Percentiles rank a stretch among this genome's conserved stretches.
phyloP scores from a whole-genome alignment of 2,888 invertebrate genomes.

The Idaea aversata region DNA sequence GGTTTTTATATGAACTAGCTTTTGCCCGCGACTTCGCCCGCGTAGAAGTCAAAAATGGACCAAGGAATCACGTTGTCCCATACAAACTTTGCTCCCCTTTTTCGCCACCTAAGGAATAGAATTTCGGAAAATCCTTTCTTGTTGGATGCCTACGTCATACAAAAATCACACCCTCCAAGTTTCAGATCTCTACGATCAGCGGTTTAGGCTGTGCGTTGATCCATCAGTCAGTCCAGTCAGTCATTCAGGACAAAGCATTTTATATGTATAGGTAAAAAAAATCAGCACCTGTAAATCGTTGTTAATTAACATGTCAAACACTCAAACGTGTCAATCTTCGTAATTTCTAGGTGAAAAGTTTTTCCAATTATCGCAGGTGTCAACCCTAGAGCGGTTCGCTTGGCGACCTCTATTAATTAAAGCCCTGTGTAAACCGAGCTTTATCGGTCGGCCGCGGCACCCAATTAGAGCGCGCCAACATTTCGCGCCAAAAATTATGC shows the following conservation, averaged over 20 bases:
- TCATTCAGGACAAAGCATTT: too few species aligned
- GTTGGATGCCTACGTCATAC: too few species aligned
- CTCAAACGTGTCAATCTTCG: conserved; percentile 1
- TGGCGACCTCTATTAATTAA: conserved; percentile 78
- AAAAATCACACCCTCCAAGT: too few species aligned
- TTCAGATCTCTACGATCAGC: too few species aligned
- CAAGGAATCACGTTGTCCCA: too few species aligned
- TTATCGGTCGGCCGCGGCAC: conserved; percentile 68
- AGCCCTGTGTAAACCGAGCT: conserved; percentile 77
- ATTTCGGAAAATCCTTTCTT: too few species aligned
- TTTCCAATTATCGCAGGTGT: conserved; percentile 22
- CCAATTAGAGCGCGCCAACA: conserved; percentile 66
- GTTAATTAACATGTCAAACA: conserved; percentile 3
- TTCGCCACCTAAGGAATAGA: too few species aligned
- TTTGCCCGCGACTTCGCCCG: too few species aligned
- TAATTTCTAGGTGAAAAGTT: conserved; percentile 15
- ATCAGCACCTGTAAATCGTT: neutral
- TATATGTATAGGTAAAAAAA: neutral
- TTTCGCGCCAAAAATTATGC: conserved; percentile 76
- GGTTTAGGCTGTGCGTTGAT: too few species aligned
- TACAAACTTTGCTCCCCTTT: too few species aligned
- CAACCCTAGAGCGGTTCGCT: conserved; percentile 48
- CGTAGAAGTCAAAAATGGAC: too few species aligned
- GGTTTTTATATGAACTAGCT: neutral
- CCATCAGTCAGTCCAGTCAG: too few species aligned